Evolutionary conservation across 2,113 vertebrate genomes (phyloP).

Genomic region (Athene cunicularia): DNA sequence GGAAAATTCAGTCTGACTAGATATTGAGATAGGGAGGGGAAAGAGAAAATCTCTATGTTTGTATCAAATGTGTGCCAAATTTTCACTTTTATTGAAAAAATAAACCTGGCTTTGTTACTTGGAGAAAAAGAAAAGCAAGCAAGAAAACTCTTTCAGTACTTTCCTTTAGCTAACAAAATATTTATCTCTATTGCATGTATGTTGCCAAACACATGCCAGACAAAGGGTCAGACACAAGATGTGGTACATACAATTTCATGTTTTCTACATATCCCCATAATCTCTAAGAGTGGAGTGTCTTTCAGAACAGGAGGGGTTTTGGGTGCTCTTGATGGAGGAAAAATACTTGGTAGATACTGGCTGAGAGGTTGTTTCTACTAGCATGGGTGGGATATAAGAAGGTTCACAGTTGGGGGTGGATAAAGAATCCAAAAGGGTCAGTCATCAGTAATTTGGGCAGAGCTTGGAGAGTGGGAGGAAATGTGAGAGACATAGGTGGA

Average conservation of each 20-base stretch:
- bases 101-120: neutral
- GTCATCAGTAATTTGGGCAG: neutral
- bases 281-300: neutral
- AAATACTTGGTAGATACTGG: neutral
- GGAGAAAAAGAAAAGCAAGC: neutral
- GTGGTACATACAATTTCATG: fast-evolving
- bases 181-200: neutral
- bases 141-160: neutral
- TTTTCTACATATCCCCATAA: neutral
- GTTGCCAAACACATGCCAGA: neutral
- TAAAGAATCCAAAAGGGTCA: neutral
- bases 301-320: neutral
- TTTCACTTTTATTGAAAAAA: neutral
- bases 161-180: neutral
- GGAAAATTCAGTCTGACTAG: neutral
- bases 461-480: neutral
- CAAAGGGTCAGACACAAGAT: neutral
- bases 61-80: neutral
- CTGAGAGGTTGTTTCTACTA: neutral
- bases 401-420: neutral
- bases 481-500: neutral
- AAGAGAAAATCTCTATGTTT: fast-evolving
- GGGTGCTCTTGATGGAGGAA: neutral
- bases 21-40: neutral
- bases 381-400: neutral